phyloP scores from a whole-genome alignment of 2,888 invertebrate species.

The Mesorhabditis spiculigera region DNA sequence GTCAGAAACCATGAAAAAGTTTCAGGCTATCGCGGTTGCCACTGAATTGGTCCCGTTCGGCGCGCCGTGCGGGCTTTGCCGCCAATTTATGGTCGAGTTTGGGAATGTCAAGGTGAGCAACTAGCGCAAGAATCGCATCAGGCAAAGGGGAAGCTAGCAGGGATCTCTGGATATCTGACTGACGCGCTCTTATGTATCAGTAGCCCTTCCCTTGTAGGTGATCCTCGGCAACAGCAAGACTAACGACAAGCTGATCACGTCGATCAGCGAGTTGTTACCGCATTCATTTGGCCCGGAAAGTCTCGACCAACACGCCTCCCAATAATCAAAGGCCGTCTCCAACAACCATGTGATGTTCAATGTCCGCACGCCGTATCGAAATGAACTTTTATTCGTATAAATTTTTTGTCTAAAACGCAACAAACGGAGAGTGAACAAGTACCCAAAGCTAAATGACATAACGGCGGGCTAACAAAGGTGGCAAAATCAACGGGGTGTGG shows the following conservation, averaged over 20 bases:
- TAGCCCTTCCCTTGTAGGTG: conserved; percentile 23
- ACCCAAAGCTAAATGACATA: too few relatives aligned
- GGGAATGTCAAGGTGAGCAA: conserved; percentile 43
- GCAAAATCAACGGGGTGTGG: too few relatives aligned
- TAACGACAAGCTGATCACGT: conserved; percentile 22
- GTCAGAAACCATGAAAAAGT: background rate
- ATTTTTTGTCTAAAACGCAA: too few relatives aligned
- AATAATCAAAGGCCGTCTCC: conserved; percentile 63
- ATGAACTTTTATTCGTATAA: too few relatives aligned
- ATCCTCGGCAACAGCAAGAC: conserved; percentile 31
- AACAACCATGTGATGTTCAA: too few relatives aligned
- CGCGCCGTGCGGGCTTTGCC: conserved; percentile 54
- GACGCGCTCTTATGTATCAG: too few relatives aligned
- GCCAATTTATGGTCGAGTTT: conserved; percentile 54
- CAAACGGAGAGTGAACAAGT: too few relatives aligned
- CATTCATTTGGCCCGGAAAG: conserved; percentile 41
- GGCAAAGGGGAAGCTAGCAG: too few relatives aligned
- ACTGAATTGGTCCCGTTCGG: conserved; percentile 39
- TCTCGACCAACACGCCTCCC: conserved; percentile 65
- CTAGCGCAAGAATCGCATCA: background rate
- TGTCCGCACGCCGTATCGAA: too few relatives aligned
- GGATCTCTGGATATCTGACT: too few relatives aligned
- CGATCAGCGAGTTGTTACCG: conserved; percentile 37
- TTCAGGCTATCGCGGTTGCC: conserved; percentile 24
- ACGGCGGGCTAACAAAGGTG: too few relatives aligned